A percentile compares a stretch with the other conserved stretches of the same genome.
Evolutionary conservation across 2,888 invertebrate species (phyloP).

Genomic region (Apodemia zela): DNA sequence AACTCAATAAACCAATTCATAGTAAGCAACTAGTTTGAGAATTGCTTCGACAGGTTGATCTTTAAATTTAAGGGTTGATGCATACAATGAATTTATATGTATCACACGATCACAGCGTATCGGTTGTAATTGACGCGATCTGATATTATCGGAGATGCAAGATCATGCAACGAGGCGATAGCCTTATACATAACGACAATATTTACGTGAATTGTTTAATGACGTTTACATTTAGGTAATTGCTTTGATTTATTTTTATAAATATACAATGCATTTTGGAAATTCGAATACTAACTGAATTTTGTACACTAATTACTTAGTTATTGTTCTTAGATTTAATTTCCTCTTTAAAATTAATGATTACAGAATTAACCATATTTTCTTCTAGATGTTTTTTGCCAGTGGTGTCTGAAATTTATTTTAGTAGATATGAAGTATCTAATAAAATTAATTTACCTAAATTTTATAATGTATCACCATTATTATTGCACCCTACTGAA

Average conservation of each 20-base stretch:
- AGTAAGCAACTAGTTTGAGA: not conserved
- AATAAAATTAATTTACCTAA: too few species aligned
- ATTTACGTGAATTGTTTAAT: constrained; percentile 64
- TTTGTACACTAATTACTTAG: too few species aligned
- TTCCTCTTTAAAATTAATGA: too few species aligned
- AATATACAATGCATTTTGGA: constrained; percentile 31
- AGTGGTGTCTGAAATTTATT: too few species aligned
- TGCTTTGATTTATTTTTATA: constrained; percentile 45
- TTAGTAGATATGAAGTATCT: too few species aligned
- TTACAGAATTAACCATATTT: too few species aligned
- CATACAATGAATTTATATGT: constrained; percentile 72
- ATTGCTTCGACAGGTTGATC: constrained; percentile 27
- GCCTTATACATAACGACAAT: constrained; percentile 66
- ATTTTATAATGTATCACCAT: too few species aligned
- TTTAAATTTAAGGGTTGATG: constrained; percentile 53
- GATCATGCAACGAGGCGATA: constrained; percentile 67
- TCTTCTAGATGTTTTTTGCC: too few species aligned
- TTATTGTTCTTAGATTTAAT: too few species aligned
- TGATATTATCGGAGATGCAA: constrained; percentile 71
- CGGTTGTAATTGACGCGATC: constrained; percentile 73
- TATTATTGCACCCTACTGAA: too few species aligned
- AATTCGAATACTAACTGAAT: constrained; percentile 22
- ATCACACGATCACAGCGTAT: constrained; percentile 65
- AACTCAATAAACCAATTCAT: not conserved
- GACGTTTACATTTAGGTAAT: constrained; percentile 62